A percentile compares a stretch with the other conserved stretches of the same genome.
Evolutionary conservation across 2,888 invertebrate species (phyloP).

Genomic region (Hedya salicella): DNA sequence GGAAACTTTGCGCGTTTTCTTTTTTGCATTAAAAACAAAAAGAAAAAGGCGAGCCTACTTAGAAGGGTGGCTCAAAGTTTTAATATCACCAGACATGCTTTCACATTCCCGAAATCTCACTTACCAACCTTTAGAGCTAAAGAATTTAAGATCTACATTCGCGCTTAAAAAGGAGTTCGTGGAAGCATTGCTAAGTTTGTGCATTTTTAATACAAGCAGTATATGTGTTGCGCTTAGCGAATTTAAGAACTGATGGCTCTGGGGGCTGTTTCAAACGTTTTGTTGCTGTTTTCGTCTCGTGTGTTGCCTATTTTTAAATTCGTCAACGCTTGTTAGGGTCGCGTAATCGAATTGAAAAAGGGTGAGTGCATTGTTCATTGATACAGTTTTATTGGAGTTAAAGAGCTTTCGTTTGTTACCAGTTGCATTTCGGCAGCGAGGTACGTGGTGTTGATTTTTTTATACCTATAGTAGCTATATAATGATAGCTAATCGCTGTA

Average conservation of each 20-base stretch:
- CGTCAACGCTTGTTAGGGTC: constrained; percentile 27
- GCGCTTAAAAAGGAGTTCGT: background rate
- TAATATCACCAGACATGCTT: constrained; percentile 63
- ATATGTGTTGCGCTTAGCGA: constrained; percentile 69
- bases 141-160: constrained; percentile 10
- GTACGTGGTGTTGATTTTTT: no score
- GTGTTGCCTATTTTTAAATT: constrained; percentile 38
- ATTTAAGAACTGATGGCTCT: constrained; percentile 71
- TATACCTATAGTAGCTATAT: no score
- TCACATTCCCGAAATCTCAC: background rate
- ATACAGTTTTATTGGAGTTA: background rate
- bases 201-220: constrained; percentile 40
- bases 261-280: constrained; percentile 57
- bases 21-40: constrained; percentile 79
- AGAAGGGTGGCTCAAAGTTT: constrained; percentile 81
- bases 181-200: constrained; percentile 15
- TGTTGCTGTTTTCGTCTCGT: constrained; percentile 4
- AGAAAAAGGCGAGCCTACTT: constrained; percentile 73
- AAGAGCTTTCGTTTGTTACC: no score
- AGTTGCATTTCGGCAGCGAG: no score
- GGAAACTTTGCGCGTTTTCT: constrained; percentile 80
- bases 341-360: constrained; percentile 18
- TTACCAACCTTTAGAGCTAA: background rate
- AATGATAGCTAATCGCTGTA: no score
- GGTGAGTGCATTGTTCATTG: background rate